phyloP scores from a whole-genome alignment of 2,113 vertebrate genomes.

The Ammodytes dubius region DNA sequence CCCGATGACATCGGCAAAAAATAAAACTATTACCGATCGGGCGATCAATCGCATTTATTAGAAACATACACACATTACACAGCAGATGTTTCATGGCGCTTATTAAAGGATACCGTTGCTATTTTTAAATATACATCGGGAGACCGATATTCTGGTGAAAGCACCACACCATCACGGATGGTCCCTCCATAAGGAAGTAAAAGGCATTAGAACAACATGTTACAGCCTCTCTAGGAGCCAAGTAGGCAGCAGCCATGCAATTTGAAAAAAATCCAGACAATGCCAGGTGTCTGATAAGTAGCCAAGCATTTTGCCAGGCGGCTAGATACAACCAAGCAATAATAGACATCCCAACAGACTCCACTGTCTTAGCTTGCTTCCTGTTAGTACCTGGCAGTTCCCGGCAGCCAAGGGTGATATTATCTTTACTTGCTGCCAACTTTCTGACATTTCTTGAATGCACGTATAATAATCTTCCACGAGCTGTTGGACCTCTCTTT shows the following conservation, averaged over 20 bases:
- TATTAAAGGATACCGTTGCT: no score
- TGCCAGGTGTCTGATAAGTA: slow-evolving; percentile 53
- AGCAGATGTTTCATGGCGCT: no score
- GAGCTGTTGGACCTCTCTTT: slow-evolving; percentile 13
- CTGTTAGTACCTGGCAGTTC: slow-evolving; percentile 45
- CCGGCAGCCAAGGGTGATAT: slow-evolving; percentile 9
- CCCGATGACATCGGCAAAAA: no score
- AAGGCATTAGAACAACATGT: neutral
- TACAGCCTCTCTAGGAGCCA: slow-evolving; percentile 6
- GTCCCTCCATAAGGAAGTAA: neutral
- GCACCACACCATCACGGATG: neutral
- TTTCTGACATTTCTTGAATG: slow-evolving; percentile 31
- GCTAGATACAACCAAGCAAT: slow-evolving; percentile 27
- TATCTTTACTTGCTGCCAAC: slow-evolving; percentile 28
- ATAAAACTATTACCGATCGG: no score
- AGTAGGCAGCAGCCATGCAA: slow-evolving; percentile 30
- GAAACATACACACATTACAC: no score
- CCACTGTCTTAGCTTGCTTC: slow-evolving; percentile 27
- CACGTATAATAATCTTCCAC: slow-evolving; percentile 1
- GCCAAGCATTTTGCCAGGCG: slow-evolving; percentile 50
- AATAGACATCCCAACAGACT: slow-evolving; percentile 50
- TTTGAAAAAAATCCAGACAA: slow-evolving; percentile 27
- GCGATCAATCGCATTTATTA: no score
- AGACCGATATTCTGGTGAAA: neutral
- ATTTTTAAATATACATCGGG: no score